Base-by-base conservation (phyloP, 2,888 invertebrate species). In the Caenorhabditis virilis region DNA sequence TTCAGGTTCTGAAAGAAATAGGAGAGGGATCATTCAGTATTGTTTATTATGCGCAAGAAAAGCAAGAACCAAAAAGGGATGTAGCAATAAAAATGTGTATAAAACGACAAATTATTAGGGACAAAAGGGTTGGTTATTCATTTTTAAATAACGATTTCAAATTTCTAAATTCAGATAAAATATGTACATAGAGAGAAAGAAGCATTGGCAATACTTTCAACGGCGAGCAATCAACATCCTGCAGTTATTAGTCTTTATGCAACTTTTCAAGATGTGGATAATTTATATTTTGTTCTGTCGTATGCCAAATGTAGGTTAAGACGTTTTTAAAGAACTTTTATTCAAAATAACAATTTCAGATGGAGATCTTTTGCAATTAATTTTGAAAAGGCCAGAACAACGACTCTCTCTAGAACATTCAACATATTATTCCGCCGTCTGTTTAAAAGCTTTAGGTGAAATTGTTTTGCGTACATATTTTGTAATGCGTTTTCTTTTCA, bases 21-120 rank as follows among this genome's bases (percentile, higher is more conserved):
- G 70, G 73, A 11, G 76, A 76, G 38, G 73, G 73, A 23, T 68
- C 73, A 7, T 73, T 72, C 54, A 69, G 71, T 35, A 63, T 59
- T 1, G 75, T 75, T 7, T 75, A 75, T 39, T 41, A 30, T 9
- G 72, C 59, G 0, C 36, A 33, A n/a, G 71, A 71, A 23, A 69
- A 65, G 54, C 38, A 42, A 0, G 64, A 45, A 4, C 13, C 35
- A 13, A 39, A 43, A 0, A 42, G 53, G 11, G 57, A 64, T 7
- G 65, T 88, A 89, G 53, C 88, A 91, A 92, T 97, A 84, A 98
- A 98, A 89, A 94, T 95, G n/a, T 91, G 95, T 85, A 92, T 94
- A 83, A 98, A 98, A 86, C 88, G 89, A 49, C 91, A 93, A 85
- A 94, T 98, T 76, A 88, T 94, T 77, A 88, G 90, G 72, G 94